Evolutionary conservation across 2,888 invertebrate genomes (phyloP), one percentile per base, ranked within the genome.

Genomic region (Chrysolina haemoptera): DNA sequence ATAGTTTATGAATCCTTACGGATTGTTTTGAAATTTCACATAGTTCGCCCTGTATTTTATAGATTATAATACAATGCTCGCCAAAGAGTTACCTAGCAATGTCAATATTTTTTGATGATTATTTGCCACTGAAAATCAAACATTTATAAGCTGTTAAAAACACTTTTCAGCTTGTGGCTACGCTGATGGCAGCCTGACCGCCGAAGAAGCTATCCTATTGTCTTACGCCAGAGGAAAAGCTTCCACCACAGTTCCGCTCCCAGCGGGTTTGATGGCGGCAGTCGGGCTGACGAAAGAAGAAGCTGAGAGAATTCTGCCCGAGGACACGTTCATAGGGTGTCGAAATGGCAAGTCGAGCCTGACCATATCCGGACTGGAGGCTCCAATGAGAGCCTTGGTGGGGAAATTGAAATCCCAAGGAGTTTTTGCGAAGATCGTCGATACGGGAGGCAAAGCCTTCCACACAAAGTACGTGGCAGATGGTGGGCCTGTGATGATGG

Each of bases 311-410:
- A 87, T 94, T 74, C 91, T 94, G 71, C 96, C 96, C 0, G 89
- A 91, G 1, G 93, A 93, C 63, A 93, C 97, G 48, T 94, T 94
- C 81, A 92, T 96, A 1, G 96, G 97, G 0, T 98, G 97, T 83
- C 96, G 96, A 88, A 98, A 98, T 85, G 92, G 94, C 0, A 90
- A 92, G 0, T 95, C 96, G 82, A 96, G 95, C 62, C 94, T 95
- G 69, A 97, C 97, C 16, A 93, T 98, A 80, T 96, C 97, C 0
- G 98, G 98, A 0, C 96, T 96, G 0, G 91, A 91, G 46, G 92
- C 92, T 3, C 89, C 91, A 62, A 91, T 96, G 84, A 89, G 90
- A 79, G 86, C 83, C 63, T 94, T 95, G 84, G 92, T 95, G 0
- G 90, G 89, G 1, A 89, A 92, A 76, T 86, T 96, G 27, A 90